Base-by-base conservation (phyloP, 2,888 invertebrate genomes). In the Lissocephala sabroskyi region DNA sequence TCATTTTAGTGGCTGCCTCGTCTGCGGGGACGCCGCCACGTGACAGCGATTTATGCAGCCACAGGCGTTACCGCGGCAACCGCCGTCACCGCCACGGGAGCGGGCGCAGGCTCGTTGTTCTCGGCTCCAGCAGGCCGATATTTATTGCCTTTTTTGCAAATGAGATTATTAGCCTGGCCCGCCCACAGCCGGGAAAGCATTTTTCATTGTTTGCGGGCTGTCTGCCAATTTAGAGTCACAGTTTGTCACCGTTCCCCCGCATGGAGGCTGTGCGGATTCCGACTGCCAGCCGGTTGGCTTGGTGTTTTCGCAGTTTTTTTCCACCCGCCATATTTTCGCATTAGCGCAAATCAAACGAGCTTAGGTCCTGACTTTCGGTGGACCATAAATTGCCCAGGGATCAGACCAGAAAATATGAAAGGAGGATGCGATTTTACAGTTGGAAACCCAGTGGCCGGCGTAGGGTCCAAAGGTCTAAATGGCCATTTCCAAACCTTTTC, bases 161-260 rank as follows among this genome's bases (percentile, higher is more conserved):
- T 75, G 59, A 62, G 65, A 71, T 71, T 65, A 64, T 64, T 61
- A 63, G 57, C 52, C 45, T 52, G 7, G 40, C 26, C 35, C 10
- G 14, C 28, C 9, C 19, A 29, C 32, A 33, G 33, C 42, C 45
- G 14, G 37, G 23, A 52, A 62, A 52, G 45, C 71, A 75, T 73
- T 73, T 73, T 73, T 75, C 71, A 73, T 73, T 73, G 71, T 75
- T 73, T 73, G 76, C 65, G 64, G n/a, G 68, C 76, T 66, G 71
- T 71, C 76, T 71, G 71, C 50, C 56, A 33, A n/a, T 40, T 45
- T 40, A 35, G 17, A 40, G 41, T 46, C 56, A 42, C 64, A 65
- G 64, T 75, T 75, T 73, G 64, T 71, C 76, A 37, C 30, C 10
- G 57, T 55, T 32, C 13, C 13, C n/a, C 2, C 13, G 30, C 30